Evolutionary conservation across 2,797 vertebrate species (phyloP).

Genomic region (Poliocrania exsul): DNA sequence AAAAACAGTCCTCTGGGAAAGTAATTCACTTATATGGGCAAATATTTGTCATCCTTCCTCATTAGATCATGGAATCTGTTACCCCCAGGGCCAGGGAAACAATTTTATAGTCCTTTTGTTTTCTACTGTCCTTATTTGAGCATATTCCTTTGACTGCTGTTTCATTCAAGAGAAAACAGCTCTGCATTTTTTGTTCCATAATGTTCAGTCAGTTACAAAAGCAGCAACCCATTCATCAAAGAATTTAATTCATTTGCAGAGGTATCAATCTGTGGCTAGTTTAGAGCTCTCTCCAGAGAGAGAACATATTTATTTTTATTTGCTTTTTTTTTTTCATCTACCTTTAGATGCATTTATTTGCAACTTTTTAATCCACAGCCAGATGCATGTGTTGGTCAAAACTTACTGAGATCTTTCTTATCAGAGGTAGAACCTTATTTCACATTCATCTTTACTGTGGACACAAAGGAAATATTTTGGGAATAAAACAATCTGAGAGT

Average conservation of each 20-base stretch:
- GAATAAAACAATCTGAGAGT: not conserved
- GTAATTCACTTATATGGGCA: conserved; percentile 40
- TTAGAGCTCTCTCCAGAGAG: not conserved
- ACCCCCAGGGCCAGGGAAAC: not conserved
- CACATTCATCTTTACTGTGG: not conserved
- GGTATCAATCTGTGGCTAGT: not conserved
- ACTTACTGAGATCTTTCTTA: not conserved
- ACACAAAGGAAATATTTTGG: not conserved
- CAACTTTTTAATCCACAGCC: not conserved
- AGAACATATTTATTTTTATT: not conserved
- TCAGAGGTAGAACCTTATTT: not conserved
- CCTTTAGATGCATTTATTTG: not conserved
- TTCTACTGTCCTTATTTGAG: conserved; percentile 45
- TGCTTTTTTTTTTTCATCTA: not conserved
- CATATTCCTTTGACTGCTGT: conserved; percentile 11
- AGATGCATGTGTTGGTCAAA: not conserved
- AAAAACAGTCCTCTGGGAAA: not conserved
- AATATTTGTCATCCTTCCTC: conserved; percentile 19
- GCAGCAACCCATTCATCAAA: not conserved
- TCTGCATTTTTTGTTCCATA: not conserved
- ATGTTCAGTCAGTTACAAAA: not conserved
- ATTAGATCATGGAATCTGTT: conserved; percentile 16
- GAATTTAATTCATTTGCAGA: not conserved
- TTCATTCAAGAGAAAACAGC: conserved; percentile 23
- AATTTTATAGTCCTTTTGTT: conserved; percentile 30